These are phyloP conservation scores for Pygoscelis antarcticus DNA, from an alignment of 2,113 vertebrate species.

Conservation along the genomic window DNA sequence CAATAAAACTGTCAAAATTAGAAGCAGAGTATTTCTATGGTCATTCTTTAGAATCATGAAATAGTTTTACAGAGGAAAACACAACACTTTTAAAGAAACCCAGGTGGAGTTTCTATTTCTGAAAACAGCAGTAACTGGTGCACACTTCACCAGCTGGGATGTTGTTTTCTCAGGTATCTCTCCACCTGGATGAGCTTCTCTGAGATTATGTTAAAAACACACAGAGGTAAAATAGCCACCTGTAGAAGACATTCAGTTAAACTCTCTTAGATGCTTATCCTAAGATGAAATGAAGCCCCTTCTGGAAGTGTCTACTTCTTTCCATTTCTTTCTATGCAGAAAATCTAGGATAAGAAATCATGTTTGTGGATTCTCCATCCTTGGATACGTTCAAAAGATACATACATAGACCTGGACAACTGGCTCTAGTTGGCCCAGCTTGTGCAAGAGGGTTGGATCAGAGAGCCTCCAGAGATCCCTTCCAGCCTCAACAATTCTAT, in stretches of 20 bases:
- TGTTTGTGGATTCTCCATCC: not conserved
- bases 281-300: not conserved
- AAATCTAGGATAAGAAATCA: not conserved
- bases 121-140: not conserved
- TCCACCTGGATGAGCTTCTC: not conserved
- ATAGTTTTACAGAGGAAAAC: not conserved
- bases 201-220: not conserved
- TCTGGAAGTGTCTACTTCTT: not conserved
- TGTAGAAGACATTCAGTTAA: not conserved
- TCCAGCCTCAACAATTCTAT: not conserved
- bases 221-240: not conserved
- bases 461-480: not conserved
- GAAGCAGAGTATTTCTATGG: not conserved
- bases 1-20: not conserved
- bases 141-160: not conserved
- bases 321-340: not conserved
- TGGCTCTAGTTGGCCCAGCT: accelerated
- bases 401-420: not conserved
- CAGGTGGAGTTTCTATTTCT: not conserved
- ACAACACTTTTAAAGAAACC: not conserved
- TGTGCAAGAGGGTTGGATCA: not conserved
- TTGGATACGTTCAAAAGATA: not conserved
- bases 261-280: not conserved
- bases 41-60: not conserved
- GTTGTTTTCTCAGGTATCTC: not conserved